These are phyloP conservation scores for Neodon shergylaensis DNA, from an alignment of 2,113 vertebrate species.

Conservation along the genomic window DNA sequence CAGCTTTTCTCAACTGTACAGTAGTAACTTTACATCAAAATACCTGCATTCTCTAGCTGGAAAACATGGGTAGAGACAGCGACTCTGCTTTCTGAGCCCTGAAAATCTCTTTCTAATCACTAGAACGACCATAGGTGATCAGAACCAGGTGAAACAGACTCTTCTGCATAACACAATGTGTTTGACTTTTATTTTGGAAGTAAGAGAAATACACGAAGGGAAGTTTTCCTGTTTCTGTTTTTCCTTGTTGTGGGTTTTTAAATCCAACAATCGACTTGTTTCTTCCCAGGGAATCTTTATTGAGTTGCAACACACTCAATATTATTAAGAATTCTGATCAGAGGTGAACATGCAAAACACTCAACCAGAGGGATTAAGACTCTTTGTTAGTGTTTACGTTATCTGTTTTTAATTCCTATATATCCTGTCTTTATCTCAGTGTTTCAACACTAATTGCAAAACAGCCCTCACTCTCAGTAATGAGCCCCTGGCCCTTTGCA, in stretches of 20 bases:
- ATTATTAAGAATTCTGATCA: conserved; percentile 77
- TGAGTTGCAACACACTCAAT: conserved; percentile 67
- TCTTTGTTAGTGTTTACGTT: conserved; percentile 83
- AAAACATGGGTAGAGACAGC: not conserved
- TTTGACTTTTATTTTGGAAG: conserved; percentile 25
- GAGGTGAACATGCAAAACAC: conserved; percentile 81
- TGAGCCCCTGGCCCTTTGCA: conserved; percentile 75
- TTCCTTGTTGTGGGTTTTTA: not conserved
- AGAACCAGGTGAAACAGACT: not conserved
- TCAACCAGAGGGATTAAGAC: conserved; percentile 77
- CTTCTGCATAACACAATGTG: not conserved
- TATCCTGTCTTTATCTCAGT: conserved; percentile 80
- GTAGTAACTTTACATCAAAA: conserved; percentile 24
- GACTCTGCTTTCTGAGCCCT: conserved; percentile 28
- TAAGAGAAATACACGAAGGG: not conserved
- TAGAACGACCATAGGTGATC: not conserved
- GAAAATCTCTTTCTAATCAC: not conserved
- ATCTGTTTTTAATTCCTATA: conserved; percentile 84
- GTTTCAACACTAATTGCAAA: conserved; percentile 83
- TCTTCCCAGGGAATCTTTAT: conserved; percentile 45
- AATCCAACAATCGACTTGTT: conserved; percentile 67
- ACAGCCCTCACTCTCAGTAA: conserved; percentile 74
- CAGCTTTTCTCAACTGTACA: not conserved
- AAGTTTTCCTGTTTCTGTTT: conserved; percentile 42
- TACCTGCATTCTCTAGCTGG: not conserved